A percentile compares a stretch with the other conserved stretches of the same genome.
Evolutionary conservation across 2,888 invertebrate species (phyloP).

Genomic region (Lasioglossum oenotherae): DNA sequence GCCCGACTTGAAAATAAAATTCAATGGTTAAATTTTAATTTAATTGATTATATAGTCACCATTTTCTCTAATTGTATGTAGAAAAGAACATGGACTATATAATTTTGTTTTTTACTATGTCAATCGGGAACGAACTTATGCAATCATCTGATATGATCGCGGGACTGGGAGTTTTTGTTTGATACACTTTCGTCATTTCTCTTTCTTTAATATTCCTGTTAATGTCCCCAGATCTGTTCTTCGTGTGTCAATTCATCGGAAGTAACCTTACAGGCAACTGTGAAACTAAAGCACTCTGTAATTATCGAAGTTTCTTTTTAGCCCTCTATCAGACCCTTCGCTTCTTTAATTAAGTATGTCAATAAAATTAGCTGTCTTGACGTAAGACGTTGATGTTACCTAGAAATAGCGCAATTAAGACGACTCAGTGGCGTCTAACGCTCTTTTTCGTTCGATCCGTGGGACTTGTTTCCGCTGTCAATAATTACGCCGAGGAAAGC

Average conservation of each 20-base stretch:
- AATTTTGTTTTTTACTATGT: too few species aligned
- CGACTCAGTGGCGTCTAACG: conserved; percentile 5
- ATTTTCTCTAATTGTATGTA: too few species aligned
- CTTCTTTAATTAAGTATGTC: conserved; percentile 52
- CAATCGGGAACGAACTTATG: too few species aligned
- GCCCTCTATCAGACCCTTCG: conserved; percentile 39
- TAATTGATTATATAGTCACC: too few species aligned
- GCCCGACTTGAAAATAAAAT: too few species aligned
- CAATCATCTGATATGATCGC: too few species aligned
- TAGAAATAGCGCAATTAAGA: conserved; percentile 55
- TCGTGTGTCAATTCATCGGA: conserved; percentile 35
- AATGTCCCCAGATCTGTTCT: conserved; percentile 20
- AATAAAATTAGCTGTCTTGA: conserved; percentile 50
- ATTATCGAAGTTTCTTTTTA: conserved; percentile 54
- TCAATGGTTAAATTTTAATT: too few species aligned
- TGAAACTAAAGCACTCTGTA: conserved; percentile 41
- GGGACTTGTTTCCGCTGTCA: conserved; percentile 34
- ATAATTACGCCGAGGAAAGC: conserved; percentile 54
- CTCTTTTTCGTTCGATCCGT: conserved; percentile 29
- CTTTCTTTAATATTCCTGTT: not conserved
- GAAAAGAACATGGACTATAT: too few species aligned
- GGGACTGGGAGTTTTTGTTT: not conserved
- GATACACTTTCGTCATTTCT: not conserved
- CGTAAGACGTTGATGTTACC: conserved; percentile 50
- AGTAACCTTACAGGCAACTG: conserved; percentile 17